Evolutionary conservation across 2,113 vertebrate species (phyloP), one percentile per base, ranked within the genome.

Genomic region (Sarotherodon lohbergeri): DNA sequence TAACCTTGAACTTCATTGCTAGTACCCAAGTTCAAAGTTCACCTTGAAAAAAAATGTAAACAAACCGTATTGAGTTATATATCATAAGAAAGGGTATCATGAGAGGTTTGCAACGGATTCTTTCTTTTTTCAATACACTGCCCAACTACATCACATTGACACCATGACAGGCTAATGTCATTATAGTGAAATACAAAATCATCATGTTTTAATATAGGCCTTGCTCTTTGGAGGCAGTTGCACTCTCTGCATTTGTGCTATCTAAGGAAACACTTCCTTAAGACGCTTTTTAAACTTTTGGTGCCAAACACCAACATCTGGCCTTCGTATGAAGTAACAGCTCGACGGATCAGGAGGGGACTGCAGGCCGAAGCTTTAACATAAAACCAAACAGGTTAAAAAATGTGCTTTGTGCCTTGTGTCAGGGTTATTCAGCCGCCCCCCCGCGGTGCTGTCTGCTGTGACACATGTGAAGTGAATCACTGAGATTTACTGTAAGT

Each of bases 401-500:
- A 41, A 46, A 32, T 46, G 39, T 22, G 9, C 9, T 27, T 17
- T 5, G 7, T 50, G 27, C 22, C 5, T 39, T 68, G 34, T 22
- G 63, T 80, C 16, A 1, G 13, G 7, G 9, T 81, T 39, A 19
- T 36, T 50, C 6, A 43, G 29, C 14, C 2, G 4, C 5, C 14
- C 34, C 5, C 71, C 16, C 2, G 5, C 34, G 9, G 50, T 61
- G 32, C 32, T 11, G 11, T 39, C 27, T 46, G 3, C 85, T 16
- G 66, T 24, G 71, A 56, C 86, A 82, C 66, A 85, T 80, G 71
- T 71, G 83, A 86, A 86, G 79, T 54, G 56, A 63, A 89, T 91
- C 81, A 46, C 3, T 80, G 34, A 80, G 91, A 84, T 92, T 90
- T 91, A 89, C 89, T 56, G 78, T 32, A 17, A 63, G 46, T n/a